Conservation (phyloP, 2,113 vertebrate genomes). For the Prunella himalayana region DNA sequence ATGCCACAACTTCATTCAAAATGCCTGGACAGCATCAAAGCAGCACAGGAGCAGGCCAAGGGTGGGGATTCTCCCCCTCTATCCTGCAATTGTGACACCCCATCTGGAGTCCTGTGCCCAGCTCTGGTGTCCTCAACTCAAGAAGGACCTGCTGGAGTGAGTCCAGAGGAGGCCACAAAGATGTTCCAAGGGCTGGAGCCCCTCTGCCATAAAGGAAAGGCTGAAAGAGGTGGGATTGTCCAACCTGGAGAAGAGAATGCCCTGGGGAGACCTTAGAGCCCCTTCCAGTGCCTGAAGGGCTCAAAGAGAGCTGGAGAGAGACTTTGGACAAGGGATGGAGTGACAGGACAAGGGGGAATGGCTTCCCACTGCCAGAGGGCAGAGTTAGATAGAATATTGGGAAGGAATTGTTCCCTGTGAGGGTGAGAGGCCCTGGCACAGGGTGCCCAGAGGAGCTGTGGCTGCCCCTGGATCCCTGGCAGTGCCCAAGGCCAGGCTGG, state of each 20-base stretch:
- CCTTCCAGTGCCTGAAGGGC: background rate
- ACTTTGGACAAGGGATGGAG: background rate
- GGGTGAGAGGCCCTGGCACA: background rate
- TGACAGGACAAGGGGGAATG: accelerated
- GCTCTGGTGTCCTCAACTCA: background rate
- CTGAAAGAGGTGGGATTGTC: background rate
- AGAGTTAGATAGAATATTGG: accelerated
- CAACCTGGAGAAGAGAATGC: background rate
- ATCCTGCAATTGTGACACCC: background rate
- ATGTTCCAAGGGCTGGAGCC: background rate
- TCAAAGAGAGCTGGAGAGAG: background rate
- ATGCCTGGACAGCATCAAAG: background rate
- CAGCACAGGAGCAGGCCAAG: background rate
- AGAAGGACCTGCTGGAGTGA: background rate
- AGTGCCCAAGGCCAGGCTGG: background rate
- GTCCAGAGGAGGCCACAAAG: background rate
- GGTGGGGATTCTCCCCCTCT: background rate
- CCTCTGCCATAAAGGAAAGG: background rate
- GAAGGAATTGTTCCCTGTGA: accelerated
- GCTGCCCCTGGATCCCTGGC: background rate
- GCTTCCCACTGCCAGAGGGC: background rate
- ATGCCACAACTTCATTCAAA: background rate
- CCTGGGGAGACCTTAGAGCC: background rate
- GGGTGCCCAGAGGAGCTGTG: background rate
- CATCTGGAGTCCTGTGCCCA: background rate